phyloP scores from a whole-genome alignment of 1,140 invertebrate species.

The Drosophila chauvacae region DNA sequence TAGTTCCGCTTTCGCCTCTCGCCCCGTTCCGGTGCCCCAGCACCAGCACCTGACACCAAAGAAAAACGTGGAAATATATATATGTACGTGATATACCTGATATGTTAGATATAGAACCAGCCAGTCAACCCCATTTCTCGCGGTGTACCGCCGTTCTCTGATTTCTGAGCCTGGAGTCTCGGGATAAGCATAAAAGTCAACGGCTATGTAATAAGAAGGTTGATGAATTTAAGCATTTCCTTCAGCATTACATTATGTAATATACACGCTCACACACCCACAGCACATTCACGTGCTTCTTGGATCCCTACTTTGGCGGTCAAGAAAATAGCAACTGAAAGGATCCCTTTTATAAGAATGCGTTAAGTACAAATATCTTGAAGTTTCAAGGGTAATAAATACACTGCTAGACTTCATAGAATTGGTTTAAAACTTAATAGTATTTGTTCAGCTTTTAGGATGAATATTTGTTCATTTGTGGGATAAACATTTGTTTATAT shows the following conservation, averaged over 20 bases:
- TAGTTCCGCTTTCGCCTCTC: conserved; percentile 46
- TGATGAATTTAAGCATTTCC: conserved; percentile 75
- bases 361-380: background rate
- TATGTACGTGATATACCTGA: conserved; percentile 6
- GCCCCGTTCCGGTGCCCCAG: conserved; percentile 11
- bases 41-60: conserved; percentile 34
- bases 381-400: background rate
- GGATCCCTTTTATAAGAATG: no score
- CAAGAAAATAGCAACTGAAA: background rate
- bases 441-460: background rate
- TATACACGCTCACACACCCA: conserved; percentile 25
- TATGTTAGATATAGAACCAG: conserved; percentile 4
- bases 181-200: conserved; percentile 62
- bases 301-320: background rate
- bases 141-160: conserved; percentile 1
- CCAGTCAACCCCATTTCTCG: conserved; percentile 5
- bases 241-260: conserved; percentile 66
- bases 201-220: conserved; percentile 64
- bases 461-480: background rate
- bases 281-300: conserved; percentile 26
- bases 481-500: background rate
- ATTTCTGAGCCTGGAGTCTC: conserved; percentile 38
- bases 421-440: background rate
- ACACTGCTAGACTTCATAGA: background rate
- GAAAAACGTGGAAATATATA: conserved; percentile 10